These are phyloP conservation scores for Parazoanthus swiftii DNA, from an alignment of 92 coral and sea anemone genomes.

Conservation along the genomic window DNA sequence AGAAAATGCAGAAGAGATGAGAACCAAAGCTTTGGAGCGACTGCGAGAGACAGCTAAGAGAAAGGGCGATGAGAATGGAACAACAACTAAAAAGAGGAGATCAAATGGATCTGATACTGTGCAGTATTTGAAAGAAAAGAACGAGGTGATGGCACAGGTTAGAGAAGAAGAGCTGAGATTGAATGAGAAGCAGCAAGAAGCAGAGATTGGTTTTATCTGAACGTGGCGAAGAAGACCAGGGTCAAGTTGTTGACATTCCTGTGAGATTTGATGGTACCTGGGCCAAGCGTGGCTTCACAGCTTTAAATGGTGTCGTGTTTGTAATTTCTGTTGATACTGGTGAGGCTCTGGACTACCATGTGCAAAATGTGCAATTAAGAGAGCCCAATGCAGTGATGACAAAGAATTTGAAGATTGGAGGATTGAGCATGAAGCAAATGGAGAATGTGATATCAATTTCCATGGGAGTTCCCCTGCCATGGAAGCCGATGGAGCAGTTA, in stretches of 20 bases:
- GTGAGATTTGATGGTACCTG: slow-evolving; percentile 19
- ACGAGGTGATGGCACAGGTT: too few relatives aligned
- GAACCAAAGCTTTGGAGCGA: too few relatives aligned
- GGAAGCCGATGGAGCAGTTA: slow-evolving; percentile 57
- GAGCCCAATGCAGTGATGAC: slow-evolving; percentile 37
- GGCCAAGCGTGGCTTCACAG: slow-evolving; percentile 18
- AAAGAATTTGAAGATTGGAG: slow-evolving; percentile 32
- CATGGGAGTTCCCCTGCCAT: slow-evolving; percentile 60
- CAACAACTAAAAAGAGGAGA: too few relatives aligned
- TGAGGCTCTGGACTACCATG: slow-evolving; percentile 50
- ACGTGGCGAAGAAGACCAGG: slow-evolving; percentile 7
- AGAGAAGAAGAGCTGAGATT: too few relatives aligned
- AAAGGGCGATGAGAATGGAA: too few relatives aligned
- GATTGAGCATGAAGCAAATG: slow-evolving; percentile 23
- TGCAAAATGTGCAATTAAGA: slow-evolving; percentile 48
- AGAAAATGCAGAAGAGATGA: too few relatives aligned
- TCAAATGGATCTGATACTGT: too few relatives aligned
- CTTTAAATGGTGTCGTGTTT: slow-evolving; percentile 25
- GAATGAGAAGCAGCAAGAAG: too few relatives aligned
- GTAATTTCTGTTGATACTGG: slow-evolving; percentile 8
- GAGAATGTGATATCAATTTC: slow-evolving; percentile 37
- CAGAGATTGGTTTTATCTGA: slow-evolving; percentile 20
- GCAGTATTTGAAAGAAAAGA: too few relatives aligned
- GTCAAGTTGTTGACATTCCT: slow-evolving; percentile 3
- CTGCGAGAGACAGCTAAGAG: too few relatives aligned